A percentile compares a stretch with the other conserved stretches of the same genome.
Evolutionary conservation across 2,888 invertebrate genomes (phyloP).

Genomic region (Drosophila tanythrix): DNA sequence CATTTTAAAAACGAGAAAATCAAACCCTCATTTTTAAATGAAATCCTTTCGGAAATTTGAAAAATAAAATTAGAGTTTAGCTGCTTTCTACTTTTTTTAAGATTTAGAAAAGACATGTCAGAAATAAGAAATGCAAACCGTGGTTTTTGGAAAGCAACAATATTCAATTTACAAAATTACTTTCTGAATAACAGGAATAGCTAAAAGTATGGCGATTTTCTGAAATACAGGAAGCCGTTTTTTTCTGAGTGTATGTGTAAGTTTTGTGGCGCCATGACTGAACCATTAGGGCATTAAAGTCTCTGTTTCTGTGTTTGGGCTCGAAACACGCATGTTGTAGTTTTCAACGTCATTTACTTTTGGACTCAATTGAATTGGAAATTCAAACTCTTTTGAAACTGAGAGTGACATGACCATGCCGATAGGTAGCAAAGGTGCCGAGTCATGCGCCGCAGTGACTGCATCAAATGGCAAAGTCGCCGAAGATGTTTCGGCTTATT

Average conservation of each 20-base stretch:
- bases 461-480: conserved; percentile 64
- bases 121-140: background rate
- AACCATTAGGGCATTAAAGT: conserved; percentile 76
- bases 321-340: conserved; percentile 36
- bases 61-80: too few species aligned
- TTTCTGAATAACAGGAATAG: background rate
- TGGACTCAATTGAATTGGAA: conserved; percentile 73
- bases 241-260: background rate
- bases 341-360: conserved; percentile 72
- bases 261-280: conserved; percentile 77
- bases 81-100: too few species aligned
- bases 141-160: background rate
- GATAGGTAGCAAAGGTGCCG: conserved; percentile 69
- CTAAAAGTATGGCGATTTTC: background rate
- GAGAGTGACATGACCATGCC: conserved; percentile 77
- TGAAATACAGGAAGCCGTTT: background rate
- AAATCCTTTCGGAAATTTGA: too few species aligned
- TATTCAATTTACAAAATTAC: too few species aligned
- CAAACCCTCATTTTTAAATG: too few species aligned
- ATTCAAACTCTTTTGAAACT: conserved; percentile 72
- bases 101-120: too few species aligned
- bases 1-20: too few species aligned
- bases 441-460: conserved; percentile 65
- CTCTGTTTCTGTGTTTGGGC: conserved; percentile 18
- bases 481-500: conserved; percentile 45